Evolutionary conservation across 92 coral and sea anemone genomes (phyloP).

Genomic region (Zoanthus gigantus): DNA sequence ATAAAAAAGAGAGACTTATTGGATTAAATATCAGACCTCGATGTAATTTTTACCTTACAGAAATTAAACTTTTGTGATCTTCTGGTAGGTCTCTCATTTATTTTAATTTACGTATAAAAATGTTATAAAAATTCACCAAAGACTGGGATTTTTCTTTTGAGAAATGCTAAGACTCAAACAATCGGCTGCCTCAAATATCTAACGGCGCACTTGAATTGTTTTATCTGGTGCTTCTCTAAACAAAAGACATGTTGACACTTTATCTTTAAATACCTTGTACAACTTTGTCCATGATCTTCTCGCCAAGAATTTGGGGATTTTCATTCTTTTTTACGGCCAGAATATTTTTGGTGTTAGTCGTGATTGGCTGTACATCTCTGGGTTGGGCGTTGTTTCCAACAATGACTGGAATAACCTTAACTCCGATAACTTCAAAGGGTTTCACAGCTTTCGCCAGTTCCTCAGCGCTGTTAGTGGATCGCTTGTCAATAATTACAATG

Average conservation of each 20-base stretch:
- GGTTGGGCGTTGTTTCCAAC: slow-evolving; percentile 19
- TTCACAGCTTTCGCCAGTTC: slow-evolving; percentile 32
- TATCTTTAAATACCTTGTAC: slow-evolving; percentile 23
- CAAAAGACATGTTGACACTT: no score
- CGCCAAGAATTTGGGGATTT: slow-evolving; percentile 17
- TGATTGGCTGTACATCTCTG: slow-evolving; percentile 18
- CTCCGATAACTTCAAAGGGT: slow-evolving; percentile 16
- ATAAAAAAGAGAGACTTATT: no score
- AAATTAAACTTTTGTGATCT: no score
- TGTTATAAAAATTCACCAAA: slow-evolving; percentile 45
- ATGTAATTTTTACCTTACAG: no score
- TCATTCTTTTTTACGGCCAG: slow-evolving; percentile 13
- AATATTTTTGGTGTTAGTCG: slow-evolving; percentile 26
- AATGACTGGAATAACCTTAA: slow-evolving; percentile 27
- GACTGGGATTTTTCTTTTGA: no score
- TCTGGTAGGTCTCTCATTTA: no score
- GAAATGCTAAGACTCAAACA: no score
- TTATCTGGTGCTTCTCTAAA: no score
- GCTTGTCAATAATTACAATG: slow-evolving; percentile 28
- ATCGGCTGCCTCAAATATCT: no score
- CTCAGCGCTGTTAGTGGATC: slow-evolving; percentile 34
- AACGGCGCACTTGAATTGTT: no score
- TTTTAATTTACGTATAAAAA: no score
- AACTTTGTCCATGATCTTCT: slow-evolving; percentile 25
- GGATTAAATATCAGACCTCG: no score